phyloP scores from a whole-genome alignment of 2,888 invertebrate genomes.

The Heteromurus nitidus region DNA sequence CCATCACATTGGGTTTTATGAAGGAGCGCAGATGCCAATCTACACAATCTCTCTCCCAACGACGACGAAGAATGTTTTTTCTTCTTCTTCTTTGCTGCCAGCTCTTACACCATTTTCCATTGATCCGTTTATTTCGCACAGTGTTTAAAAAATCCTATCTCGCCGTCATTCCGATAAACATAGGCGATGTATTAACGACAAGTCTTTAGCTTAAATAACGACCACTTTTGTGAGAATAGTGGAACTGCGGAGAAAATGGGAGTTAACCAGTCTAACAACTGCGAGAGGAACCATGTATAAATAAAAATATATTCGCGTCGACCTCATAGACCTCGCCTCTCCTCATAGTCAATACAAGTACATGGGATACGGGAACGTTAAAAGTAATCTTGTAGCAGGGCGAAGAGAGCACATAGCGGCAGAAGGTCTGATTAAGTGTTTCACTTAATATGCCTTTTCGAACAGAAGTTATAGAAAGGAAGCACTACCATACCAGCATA shows the following conservation, averaged over 20 bases:
- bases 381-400: conserved; percentile 52
- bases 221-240: conserved; percentile 42
- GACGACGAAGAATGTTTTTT: conserved; percentile 26
- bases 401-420: conserved; percentile 38
- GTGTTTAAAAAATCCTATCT: conserved; percentile 5
- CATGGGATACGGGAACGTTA: too few species aligned
- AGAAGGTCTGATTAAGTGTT: conserved; percentile 65
- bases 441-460: conserved; percentile 44
- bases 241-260: conserved; percentile 37
- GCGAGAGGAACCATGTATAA: too few species aligned
- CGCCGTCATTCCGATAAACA: conserved; percentile 41
- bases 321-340: background rate
- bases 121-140: conserved; percentile 28
- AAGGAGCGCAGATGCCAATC: conserved; percentile 41
- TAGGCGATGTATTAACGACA: conserved; percentile 41
- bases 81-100: conserved; percentile 17
- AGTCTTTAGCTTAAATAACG: conserved; percentile 39
- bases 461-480: background rate
- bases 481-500: background rate
- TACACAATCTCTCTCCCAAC: background rate
- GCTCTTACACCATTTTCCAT: too few species aligned
- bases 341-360: too few species aligned
- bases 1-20: conserved; percentile 46
- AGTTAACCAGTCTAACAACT: background rate
- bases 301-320: too few species aligned